Evolutionary conservation across 2,888 invertebrate genomes (phyloP), one percentile per base, ranked within the genome.

Genomic region (Drosophila borborema): DNA sequence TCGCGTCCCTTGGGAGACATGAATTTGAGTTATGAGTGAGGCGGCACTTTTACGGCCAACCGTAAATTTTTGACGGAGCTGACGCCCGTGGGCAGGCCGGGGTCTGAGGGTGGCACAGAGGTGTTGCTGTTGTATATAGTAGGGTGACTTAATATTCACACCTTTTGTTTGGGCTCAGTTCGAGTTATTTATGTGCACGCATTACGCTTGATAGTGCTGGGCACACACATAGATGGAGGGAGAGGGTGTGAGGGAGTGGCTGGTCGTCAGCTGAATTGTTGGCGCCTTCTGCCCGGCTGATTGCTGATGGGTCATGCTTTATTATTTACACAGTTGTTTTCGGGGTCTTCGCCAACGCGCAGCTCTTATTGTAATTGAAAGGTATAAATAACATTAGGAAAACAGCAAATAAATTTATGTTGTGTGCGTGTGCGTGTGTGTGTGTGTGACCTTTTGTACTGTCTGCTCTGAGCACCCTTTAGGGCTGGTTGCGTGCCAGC

Each of bases 361-460:
- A 40, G 78, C 80, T 85, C 81, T 85, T 78, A 75, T 89, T 83
- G 86, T 83, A 86, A 81, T 90, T 87, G 84, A 81, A 82, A 80
- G 87, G 83, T 82, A 89, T 90, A 90, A 90, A 90, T 91, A 89
- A 87, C 86, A 89, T 87, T 89, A 87, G 86, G 87, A 87, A 85
- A 87, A 87, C 83, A 85, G 89, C 87, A 89, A 89, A 87, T 89
- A 87, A 87, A 87, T 88, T 81, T 77, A 80, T 77, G 81, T 68
- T 69, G 69, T 77, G 64, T 76, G 64, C 58, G 49, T 31, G 49
- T 49, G 53, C 31, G 46, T 58, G 62, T 60, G 59, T 43, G 40
- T 55, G 53, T 54, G 40, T 31, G 53, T 43, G 40, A 69, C 49
- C 65, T 59, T 41, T 28, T 56, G 55, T 40, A n/a, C 40, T 20